Conservation (phyloP, 1,140 invertebrate species). For the Nephila pilipes region DNA sequence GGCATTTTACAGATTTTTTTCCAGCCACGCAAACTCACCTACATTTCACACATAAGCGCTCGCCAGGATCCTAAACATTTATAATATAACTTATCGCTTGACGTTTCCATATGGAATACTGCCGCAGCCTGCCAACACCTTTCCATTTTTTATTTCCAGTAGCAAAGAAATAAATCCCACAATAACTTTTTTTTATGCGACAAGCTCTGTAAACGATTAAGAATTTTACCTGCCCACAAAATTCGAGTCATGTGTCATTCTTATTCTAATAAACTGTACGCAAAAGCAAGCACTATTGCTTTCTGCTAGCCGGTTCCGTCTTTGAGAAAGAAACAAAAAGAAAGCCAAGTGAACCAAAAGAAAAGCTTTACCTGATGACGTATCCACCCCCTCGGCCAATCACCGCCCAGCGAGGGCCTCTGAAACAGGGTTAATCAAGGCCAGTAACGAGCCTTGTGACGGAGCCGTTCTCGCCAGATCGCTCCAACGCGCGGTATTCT, state of each 20-base stretch:
- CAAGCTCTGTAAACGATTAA: conserved; percentile 40
- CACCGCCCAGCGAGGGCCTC: conserved; percentile 49
- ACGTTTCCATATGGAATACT: too few species aligned
- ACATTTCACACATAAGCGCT: not conserved
- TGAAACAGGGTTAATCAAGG: conserved; percentile 75
- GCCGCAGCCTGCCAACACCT: too few species aligned
- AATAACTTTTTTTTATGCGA: not conserved
- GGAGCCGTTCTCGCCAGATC: conserved; percentile 15
- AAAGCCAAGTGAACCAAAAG: not conserved
- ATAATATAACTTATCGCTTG: not conserved
- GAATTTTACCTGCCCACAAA: conserved; percentile 21
- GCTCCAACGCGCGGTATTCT: not conserved
- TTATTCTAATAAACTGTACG: conserved; percentile 14
- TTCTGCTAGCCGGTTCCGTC: conserved; percentile 43
- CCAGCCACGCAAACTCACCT: not conserved
- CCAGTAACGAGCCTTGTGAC: conserved; percentile 46
- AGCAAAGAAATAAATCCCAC: not conserved
- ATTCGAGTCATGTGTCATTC: not conserved
- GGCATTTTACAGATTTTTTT: not conserved
- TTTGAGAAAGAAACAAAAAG: not conserved
- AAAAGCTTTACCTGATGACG: conserved; percentile 63
- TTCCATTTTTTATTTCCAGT: too few species aligned
- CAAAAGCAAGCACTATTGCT: conserved; percentile 7
- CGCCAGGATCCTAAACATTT: not conserved
- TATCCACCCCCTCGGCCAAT: conserved; percentile 47